Conservation (phyloP, 1,140 invertebrate genomes). For the Melitaea cinxia region DNA sequence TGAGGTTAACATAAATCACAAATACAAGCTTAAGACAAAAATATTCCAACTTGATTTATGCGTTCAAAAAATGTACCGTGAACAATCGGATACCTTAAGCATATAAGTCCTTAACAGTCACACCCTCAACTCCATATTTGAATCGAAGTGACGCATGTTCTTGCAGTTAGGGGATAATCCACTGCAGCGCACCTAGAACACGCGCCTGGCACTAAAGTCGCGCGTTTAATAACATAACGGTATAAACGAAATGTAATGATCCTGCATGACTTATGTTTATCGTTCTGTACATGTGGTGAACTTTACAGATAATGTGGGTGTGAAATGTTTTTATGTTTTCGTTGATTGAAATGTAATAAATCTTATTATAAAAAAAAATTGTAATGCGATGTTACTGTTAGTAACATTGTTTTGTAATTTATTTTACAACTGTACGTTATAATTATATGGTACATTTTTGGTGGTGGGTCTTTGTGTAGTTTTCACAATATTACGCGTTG, state of each 20-base stretch:
- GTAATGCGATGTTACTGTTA: no score
- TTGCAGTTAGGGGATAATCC: constrained; percentile 35
- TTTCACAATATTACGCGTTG: no score
- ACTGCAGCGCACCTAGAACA: constrained; percentile 19
- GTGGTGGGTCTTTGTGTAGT: no score
- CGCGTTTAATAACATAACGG: constrained; percentile 26
- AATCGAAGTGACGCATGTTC: constrained; percentile 29
- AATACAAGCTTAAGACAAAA: not conserved
- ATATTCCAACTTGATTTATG: no score
- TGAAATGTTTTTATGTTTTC: not conserved
- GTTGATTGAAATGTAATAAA: not conserved
- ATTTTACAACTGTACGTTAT: no score
- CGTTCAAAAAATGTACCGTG: not conserved
- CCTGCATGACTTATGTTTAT: constrained; percentile 16
- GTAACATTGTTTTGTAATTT: no score
- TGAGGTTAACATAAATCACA: no score
- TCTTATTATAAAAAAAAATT: not conserved
- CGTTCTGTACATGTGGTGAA: not conserved
- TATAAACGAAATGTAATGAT: constrained; percentile 11
- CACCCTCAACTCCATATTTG: constrained; percentile 29
- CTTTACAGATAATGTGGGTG: not conserved
- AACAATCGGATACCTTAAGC: constrained; percentile 4
- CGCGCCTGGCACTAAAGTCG: constrained; percentile 17
- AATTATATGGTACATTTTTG: no score
- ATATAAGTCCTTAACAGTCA: constrained; percentile 20